Evolutionary conservation across 1,140 invertebrate species (phyloP).

Genomic region (Formica selysi): DNA sequence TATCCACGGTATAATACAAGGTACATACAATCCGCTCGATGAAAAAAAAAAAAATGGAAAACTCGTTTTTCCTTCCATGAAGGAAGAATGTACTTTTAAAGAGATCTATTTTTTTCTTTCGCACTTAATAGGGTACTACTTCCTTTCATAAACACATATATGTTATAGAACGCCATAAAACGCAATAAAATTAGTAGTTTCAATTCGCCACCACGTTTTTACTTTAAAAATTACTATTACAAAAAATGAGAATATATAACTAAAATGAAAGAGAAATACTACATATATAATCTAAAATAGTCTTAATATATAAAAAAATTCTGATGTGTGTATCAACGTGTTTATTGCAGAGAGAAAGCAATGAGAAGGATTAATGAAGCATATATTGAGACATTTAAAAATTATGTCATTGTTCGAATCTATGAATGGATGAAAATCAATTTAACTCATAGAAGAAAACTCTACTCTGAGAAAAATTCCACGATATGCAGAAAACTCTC

Average conservation of each 20-base stretch:
- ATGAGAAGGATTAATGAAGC: conserved; percentile 30
- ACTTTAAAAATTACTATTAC: not conserved
- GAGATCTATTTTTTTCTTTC: too few species aligned
- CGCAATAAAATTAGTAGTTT: too few species aligned
- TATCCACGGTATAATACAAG: not conserved
- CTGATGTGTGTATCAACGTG: not conserved
- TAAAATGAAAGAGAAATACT: not conserved
- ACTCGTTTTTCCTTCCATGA: conserved; percentile 23
- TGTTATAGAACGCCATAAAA: too few species aligned
- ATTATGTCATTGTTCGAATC: conserved; percentile 18
- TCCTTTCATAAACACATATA: too few species aligned
- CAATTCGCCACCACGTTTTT: not conserved
- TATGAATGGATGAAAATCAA: conserved; percentile 7
- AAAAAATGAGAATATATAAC: too few species aligned
- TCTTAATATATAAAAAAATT: not conserved
- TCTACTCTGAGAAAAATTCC: conserved; percentile 21
- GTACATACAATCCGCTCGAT: not conserved
- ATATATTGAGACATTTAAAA: conserved; percentile 10
- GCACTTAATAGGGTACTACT: too few species aligned
- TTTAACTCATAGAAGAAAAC: not conserved
- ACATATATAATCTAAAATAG: not conserved
- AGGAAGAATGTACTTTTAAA: not conserved
- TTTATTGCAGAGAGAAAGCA: conserved; percentile 9
- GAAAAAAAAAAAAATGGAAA: not conserved
- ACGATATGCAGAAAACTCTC: conserved; percentile 50